These are phyloP conservation scores for Pocillopora grandis DNA, from an alignment of 92 coral and sea anemone genomes.

Conservation along the genomic window DNA sequence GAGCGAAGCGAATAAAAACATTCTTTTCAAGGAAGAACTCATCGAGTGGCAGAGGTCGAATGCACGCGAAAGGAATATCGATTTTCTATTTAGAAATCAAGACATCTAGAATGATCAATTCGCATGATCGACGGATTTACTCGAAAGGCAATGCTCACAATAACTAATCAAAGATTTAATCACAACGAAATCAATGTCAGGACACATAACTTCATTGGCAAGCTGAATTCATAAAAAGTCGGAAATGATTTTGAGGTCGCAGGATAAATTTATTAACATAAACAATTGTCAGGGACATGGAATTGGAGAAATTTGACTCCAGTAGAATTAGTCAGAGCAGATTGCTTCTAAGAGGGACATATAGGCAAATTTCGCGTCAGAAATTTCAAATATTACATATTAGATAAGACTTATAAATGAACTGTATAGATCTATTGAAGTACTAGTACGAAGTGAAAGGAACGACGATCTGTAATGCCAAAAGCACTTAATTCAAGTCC, in stretches of 20 bases:
- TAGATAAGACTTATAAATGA: neutral
- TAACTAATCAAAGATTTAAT: conserved; percentile 18
- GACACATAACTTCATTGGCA: conserved; percentile 23
- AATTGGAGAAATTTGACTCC: conserved; percentile 27
- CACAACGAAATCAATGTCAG: neutral
- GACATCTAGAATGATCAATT: conserved; percentile 1
- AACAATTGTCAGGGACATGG: neutral
- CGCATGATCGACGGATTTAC: conserved; percentile 9
- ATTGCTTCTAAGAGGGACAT: neutral
- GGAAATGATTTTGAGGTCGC: conserved; percentile 27
- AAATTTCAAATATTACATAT: neutral
- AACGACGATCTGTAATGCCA: neutral
- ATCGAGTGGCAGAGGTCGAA: too few relatives aligned
- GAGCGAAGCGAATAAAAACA: neutral
- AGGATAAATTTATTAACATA: conserved; percentile 18
- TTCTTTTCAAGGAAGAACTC: neutral
- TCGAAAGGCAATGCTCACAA: neutral
- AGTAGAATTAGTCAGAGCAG: neutral
- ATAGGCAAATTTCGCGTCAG: neutral
- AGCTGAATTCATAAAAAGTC: conserved; percentile 16
- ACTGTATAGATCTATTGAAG: neutral
- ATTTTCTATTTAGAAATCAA: neutral
- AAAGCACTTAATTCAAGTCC: conserved; percentile 3
- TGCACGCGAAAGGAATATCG: neutral
- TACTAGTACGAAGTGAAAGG: conserved; percentile 15